Base-by-base conservation (phyloP, 2,888 invertebrate genomes). In the Drosophila pegasa region DNA sequence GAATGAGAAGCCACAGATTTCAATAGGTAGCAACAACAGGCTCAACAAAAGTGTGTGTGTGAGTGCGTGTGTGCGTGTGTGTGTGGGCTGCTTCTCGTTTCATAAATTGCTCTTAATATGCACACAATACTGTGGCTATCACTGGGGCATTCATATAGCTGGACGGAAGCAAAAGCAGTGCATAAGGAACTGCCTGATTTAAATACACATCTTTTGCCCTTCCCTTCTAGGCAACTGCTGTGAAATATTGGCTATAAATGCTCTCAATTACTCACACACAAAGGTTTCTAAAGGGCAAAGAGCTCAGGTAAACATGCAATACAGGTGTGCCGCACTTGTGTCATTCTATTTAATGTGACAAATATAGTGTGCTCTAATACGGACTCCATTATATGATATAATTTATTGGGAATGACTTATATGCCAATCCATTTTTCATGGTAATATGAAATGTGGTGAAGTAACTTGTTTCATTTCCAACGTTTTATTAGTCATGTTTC, bases 21-120 rank as follows among this genome's bases (percentile, higher is more conserved):
- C 61, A 50, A 71, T 56, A 57, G 52, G 52, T 67, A 73, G 35
- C 18, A 52, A 48, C 29, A 52, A 29, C 48, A 61, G 45, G 10
- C 10, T 10, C 10, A 54, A 41, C 43, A 37, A 27, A 27, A 20
- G 22, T 7, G 14, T 54, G 35, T 37, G n/a, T 14, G 9, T 45
- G 18, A 18, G n/a, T 29, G 27, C 16, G 16, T 22, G 40, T 31
- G 50, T 56, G 18, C 41, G 38, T 20, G 55, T 76, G 62, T 37
- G 41, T 45, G 54, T 41, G 59, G 40, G 43, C 54, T 31, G 35
- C 33, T 33, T 33, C 18, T n/a, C 10, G 9, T 31, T 25, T 8
- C 12, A 22, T 47, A 18, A 22, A 47, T 31, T 22, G 29, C 10
- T 37, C 16, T 6, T 31, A 29, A 31, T 10, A 31, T 20, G 29